These are phyloP conservation scores for Drosophila pachea DNA, from an alignment of 1,140 invertebrate genomes.

Conservation along the genomic window DNA sequence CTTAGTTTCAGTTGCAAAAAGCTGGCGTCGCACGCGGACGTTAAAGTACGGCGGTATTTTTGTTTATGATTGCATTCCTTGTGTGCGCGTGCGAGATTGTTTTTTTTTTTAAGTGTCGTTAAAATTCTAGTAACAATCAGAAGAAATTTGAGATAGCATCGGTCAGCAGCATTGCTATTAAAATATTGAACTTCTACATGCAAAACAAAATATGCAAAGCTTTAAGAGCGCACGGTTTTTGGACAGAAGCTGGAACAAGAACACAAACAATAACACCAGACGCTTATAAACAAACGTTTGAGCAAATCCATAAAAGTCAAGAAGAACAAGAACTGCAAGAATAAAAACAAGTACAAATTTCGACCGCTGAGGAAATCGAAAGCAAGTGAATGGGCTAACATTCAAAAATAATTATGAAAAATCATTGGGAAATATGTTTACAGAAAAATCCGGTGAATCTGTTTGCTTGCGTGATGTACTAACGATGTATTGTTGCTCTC, in stretches of 20 bases:
- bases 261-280: constrained; percentile 13
- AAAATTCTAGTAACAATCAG: constrained; percentile 6
- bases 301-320: constrained; percentile 40
- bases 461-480: constrained; percentile 11
- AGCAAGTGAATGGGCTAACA: constrained; percentile 10
- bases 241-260: constrained; percentile 1
- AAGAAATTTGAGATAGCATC: neutral
- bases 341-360: constrained; percentile 28
- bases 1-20: constrained; percentile 48
- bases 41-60: constrained; percentile 17
- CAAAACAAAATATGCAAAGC: constrained; percentile 3
- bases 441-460: constrained; percentile 1
- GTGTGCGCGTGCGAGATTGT: constrained; percentile 22
- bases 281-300: constrained; percentile 40
- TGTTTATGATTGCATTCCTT: constrained; percentile 13
- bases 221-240: constrained; percentile 10
- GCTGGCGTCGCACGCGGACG: constrained; percentile 39
- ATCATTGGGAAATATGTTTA: constrained; percentile 10
- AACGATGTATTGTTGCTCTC: constrained; percentile 9
- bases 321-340: constrained; percentile 24
- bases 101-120: constrained; percentile 15
- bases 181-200: neutral
- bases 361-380: constrained; percentile 18
- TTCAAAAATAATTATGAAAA: constrained; percentile 17
- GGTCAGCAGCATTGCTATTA: constrained; percentile 2